Evolutionary conservation across 2,888 invertebrate species (phyloP).

Genomic region (Esperia sulphurella): DNA sequence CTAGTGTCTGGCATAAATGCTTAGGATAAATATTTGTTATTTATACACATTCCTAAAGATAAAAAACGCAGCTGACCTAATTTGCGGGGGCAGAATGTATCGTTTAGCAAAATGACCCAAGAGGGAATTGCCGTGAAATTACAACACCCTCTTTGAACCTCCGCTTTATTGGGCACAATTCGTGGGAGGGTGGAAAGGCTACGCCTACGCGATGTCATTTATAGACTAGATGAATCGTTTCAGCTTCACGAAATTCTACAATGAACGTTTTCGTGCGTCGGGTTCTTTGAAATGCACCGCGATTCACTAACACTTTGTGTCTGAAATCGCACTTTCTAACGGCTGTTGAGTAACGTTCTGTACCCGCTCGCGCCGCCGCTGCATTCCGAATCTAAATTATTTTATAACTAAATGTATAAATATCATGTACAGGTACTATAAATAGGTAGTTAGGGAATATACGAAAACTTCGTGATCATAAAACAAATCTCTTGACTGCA

Average conservation of each 20-base stretch:
- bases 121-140: slow-evolving; percentile 9
- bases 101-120: slow-evolving; percentile 6
- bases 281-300: slow-evolving; percentile 49
- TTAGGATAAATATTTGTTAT: too few species aligned
- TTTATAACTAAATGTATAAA: background rate
- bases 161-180: slow-evolving; percentile 15
- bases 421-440: too few species aligned
- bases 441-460: too few species aligned
- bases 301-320: slow-evolving; percentile 38
- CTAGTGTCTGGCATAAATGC: too few species aligned
- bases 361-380: slow-evolving; percentile 28
- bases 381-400: slow-evolving; percentile 36
- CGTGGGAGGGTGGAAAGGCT: slow-evolving; percentile 37
- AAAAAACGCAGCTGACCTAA: background rate
- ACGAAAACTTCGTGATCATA: too few species aligned
- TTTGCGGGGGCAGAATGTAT: background rate
- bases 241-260: slow-evolving; percentile 16
- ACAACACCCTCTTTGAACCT: slow-evolving; percentile 5
- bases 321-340: slow-evolving; percentile 64
- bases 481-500: too few species aligned
- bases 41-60: too few species aligned
- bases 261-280: slow-evolving; percentile 15
- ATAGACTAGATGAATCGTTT: slow-evolving; percentile 33
- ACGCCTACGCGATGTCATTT: slow-evolving; percentile 36
- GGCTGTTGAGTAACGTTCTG: slow-evolving; percentile 50